These are phyloP conservation scores for Ginglymostoma cirratum DNA, from an alignment of 2,113 vertebrate species.

Conservation along the genomic window DNA sequence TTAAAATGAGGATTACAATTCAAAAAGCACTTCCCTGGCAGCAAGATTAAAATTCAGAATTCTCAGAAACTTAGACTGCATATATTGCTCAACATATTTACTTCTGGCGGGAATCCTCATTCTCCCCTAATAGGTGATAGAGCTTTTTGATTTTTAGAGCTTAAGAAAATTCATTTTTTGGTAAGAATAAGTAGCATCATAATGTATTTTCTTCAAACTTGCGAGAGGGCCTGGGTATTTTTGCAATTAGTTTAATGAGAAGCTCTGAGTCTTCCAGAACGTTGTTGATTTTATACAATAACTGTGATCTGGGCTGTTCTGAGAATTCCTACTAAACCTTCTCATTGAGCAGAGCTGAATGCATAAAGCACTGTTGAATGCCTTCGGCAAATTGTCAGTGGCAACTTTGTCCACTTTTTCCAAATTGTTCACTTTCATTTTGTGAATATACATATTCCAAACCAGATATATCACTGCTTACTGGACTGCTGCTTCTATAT, in stretches of 20 bases:
- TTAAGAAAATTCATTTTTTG: background rate
- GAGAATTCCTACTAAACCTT: background rate
- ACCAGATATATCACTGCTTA: background rate
- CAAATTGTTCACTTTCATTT: background rate
- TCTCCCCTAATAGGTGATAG: no score
- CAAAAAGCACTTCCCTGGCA: background rate
- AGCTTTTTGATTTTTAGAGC: background rate
- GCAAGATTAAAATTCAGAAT: background rate
- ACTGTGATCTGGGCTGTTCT: background rate
- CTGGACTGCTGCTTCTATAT: background rate
- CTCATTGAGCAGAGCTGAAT: background rate
- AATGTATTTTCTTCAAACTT: background rate
- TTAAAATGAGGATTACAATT: background rate
- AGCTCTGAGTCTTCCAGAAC: background rate
- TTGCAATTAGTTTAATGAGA: background rate
- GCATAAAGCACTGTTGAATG: background rate
- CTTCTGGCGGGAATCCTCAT: background rate
- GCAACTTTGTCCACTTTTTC: background rate
- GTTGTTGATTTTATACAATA: background rate
- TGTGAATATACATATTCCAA: background rate
- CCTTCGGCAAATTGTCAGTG: background rate
- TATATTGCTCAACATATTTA: background rate
- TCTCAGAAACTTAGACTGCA: background rate
- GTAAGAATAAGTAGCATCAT: background rate
- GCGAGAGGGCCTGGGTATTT: background rate